These are phyloP conservation scores for Nanorana parkeri DNA, from an alignment of 2,113 vertebrate species.

Conservation along the genomic window DNA sequence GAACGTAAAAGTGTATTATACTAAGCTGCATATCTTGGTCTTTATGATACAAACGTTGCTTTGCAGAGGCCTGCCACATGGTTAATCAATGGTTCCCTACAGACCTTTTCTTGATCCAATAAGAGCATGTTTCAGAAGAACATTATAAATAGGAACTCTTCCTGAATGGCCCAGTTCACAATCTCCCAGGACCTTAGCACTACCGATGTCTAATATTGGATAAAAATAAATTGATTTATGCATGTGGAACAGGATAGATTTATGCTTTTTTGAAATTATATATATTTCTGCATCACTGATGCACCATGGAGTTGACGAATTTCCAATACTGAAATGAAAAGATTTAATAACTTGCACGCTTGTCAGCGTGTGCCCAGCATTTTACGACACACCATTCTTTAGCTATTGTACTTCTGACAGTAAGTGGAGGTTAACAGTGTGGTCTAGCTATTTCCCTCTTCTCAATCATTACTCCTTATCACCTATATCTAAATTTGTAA, in stretches of 20 bases:
- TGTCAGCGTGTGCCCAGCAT: conserved; percentile 48
- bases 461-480: conserved; percentile 27
- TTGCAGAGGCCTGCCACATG: conserved; percentile 22
- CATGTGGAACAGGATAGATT: conserved; percentile 45
- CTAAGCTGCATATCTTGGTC: conserved; percentile 39
- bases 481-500: conserved; percentile 22
- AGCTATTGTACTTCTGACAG: conserved; percentile 55
- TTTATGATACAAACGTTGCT: conserved; percentile 45
- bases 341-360: conserved; percentile 57
- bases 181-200: conserved; percentile 51
- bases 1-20: conserved; percentile 48
- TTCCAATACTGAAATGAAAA: conserved; percentile 55
- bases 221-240: conserved; percentile 57
- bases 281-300: conserved; percentile 52
- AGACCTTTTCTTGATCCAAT: conserved; percentile 47
- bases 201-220: conserved; percentile 40
- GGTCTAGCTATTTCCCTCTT: conserved; percentile 30
- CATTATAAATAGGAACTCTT: conserved; percentile 41
- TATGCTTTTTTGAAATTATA: conserved; percentile 56
- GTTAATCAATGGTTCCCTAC: conserved; percentile 52
- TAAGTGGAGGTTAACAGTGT: conserved; percentile 45
- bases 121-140: conserved; percentile 25
- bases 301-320: conserved; percentile 52
- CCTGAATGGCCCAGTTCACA: conserved; percentile 41
- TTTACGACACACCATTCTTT: conserved; percentile 54